Conservation (phyloP, 2,797 vertebrate species). For the Austrolebias charrua region DNA sequence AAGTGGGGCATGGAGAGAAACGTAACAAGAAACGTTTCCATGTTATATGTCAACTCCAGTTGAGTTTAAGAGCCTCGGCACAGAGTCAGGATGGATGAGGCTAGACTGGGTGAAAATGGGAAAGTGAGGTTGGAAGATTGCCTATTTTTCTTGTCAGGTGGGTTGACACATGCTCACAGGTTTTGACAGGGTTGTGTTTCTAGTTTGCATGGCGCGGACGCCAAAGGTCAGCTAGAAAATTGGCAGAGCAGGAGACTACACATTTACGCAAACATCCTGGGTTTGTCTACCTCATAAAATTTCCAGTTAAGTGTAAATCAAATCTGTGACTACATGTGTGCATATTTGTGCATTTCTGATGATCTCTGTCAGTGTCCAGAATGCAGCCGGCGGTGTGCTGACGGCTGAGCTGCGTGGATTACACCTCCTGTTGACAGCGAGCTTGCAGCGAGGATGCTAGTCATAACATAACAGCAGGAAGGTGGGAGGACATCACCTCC, state of each 20-base stretch:
- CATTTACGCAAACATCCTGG: conserved; percentile 5
- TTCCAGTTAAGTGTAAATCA: conserved; percentile 28
- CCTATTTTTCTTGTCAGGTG: conserved; percentile 60
- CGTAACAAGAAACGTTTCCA: conserved; percentile 39
- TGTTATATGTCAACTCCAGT: conserved; percentile 44
- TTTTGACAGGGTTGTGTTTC: conserved; percentile 55
- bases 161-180: conserved; percentile 60
- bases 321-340: conserved; percentile 17
- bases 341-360: conserved; percentile 35
- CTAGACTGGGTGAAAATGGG: conserved; percentile 34
- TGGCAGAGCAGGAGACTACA: conserved; percentile 30
- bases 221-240: conserved; percentile 31
- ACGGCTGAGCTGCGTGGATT: conserved; percentile 60
- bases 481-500: conserved; percentile 73
- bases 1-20: conserved; percentile 29
- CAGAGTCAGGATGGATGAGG: conserved; percentile 42
- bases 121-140: conserved; percentile 30
- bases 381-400: conserved; percentile 51
- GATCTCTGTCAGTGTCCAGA: conserved; percentile 41
- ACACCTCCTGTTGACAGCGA: conserved; percentile 72
- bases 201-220: conserved; percentile 52
- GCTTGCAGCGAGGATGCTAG: conserved; percentile 67
- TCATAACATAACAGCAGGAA: conserved; percentile 78
- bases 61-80: conserved; percentile 42
- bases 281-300: conserved; percentile 29